A percentile compares a stretch with the other conserved stretches of the same genome.
Evolutionary conservation across 2,113 vertebrate genomes (phyloP).

Genomic region (Clarias gariepinus): DNA sequence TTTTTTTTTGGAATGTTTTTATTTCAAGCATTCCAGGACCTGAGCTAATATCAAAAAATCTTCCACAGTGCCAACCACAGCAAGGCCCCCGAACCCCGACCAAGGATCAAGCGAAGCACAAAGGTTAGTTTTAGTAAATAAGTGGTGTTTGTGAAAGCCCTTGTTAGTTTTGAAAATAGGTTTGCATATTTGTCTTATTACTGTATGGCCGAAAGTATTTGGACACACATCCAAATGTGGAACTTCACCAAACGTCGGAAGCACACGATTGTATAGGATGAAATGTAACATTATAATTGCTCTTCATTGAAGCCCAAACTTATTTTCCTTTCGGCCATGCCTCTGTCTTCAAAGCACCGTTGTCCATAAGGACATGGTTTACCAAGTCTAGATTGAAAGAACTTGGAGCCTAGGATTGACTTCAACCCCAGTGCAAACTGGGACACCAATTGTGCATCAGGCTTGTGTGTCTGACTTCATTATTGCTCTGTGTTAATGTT

Average conservation of each 20-base stretch:
- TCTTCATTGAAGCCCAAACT: background rate
- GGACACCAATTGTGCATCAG: background rate
- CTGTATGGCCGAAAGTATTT: background rate
- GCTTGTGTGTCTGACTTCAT: background rate
- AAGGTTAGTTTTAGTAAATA: conserved; percentile 44
- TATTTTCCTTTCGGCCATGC: background rate
- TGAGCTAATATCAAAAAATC: background rate
- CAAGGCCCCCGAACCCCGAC: conserved; percentile 18
- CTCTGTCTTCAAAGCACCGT: background rate
- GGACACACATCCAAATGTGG: background rate
- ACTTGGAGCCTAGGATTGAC: background rate
- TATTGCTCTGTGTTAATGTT: background rate
- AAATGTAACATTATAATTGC: too few relatives aligned
- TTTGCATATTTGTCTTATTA: background rate
- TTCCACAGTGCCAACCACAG: conserved; percentile 1
- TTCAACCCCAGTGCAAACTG: background rate
- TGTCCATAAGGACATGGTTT: background rate
- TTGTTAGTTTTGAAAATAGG: background rate
- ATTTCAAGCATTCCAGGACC: background rate
- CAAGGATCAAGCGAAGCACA: conserved; percentile 28
- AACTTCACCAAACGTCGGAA: background rate
- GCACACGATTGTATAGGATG: background rate
- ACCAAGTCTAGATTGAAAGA: background rate
- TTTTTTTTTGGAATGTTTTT: too few relatives aligned
- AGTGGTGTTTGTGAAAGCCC: background rate